Base-by-base conservation (phyloP, 2,113 vertebrate genomes). In the Otocyon megalotis region DNA sequence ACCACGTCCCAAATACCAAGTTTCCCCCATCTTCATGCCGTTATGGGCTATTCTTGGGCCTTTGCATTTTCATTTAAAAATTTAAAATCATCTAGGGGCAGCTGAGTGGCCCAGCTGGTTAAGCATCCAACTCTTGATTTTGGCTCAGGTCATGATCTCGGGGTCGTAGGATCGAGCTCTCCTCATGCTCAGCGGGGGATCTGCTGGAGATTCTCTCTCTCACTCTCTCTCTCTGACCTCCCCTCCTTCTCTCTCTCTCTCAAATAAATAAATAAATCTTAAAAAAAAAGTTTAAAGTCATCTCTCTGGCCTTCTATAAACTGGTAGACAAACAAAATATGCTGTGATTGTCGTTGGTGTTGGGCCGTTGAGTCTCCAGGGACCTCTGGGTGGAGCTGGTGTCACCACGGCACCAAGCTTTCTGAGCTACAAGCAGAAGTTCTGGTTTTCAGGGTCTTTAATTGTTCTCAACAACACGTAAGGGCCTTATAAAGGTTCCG, bases 11-110 rank as follows among this genome's bases (percentile, higher is more conserved):
- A 19, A 15, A 2, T 20, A 63, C 28, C 8, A 1, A 5, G n/a
- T 35, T 0, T 10, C 6, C 35, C 16, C 20, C 1, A 10, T 12
- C 14, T 58, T 54, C 19, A 0, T 26, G 22, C 28, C 5, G 14
- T 32, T 67, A 53, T 32, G 56, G 28, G 86, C 53, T 16, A 37
- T 32, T 30, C 56, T 32, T 11, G 12, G 84, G 28, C 13, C 58
- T 87, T 35, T 30, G 28, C 35, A 28, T 16, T 62, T 86, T n/a
- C 17, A 6, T 26, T 43, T 20, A 16, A 50, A 90, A 30, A 30
- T 50, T n/a, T 26, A 54, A 76, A 76, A 26, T 62, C 13, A 69
- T n/a, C 65, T 9, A n/a, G 65, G 15, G 16, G 32, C 7, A 2
- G 30, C 65, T 9, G 32, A 16, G 32, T n/a, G 65, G 16, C 32